Conservation (phyloP, 2,113 vertebrate species). For the Megalops atlanticus region DNA sequence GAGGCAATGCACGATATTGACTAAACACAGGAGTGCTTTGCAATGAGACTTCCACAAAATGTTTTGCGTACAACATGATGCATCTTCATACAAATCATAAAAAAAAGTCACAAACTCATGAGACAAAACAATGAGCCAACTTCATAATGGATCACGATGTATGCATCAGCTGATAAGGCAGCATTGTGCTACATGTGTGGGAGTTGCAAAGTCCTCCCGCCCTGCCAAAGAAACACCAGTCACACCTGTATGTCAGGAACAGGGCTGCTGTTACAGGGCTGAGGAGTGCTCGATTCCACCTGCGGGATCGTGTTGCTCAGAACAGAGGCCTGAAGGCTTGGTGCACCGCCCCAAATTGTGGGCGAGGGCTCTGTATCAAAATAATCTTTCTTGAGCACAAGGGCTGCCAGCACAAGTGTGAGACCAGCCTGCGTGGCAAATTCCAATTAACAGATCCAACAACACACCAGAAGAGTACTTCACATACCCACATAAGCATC, state of each 20-base stretch:
- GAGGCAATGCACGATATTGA: neutral
- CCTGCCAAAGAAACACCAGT: neutral
- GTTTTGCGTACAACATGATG: too few species aligned
- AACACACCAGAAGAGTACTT: neutral
- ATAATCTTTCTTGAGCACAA: neutral
- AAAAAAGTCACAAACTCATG: neutral
- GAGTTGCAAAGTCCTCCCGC: neutral
- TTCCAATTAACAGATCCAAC: neutral
- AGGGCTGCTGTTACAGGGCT: neutral
- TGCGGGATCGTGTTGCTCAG: neutral
- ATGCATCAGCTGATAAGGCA: neutral
- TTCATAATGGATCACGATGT: neutral
- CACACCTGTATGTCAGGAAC: neutral
- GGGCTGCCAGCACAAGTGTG: neutral
- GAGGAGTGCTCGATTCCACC: neutral
- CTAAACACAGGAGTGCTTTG: too few species aligned
- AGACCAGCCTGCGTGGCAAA: neutral
- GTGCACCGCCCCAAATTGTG: neutral
- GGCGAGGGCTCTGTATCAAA: neutral
- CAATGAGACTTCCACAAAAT: too few species aligned
- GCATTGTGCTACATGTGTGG: neutral
- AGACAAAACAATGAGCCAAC: neutral
- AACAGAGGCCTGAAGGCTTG: neutral
- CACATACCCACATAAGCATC: neutral
- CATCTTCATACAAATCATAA: too few species aligned